These are phyloP conservation scores for Capitulum mitella DNA, from an alignment of 2,888 invertebrate genomes.

Conservation along the genomic window DNA sequence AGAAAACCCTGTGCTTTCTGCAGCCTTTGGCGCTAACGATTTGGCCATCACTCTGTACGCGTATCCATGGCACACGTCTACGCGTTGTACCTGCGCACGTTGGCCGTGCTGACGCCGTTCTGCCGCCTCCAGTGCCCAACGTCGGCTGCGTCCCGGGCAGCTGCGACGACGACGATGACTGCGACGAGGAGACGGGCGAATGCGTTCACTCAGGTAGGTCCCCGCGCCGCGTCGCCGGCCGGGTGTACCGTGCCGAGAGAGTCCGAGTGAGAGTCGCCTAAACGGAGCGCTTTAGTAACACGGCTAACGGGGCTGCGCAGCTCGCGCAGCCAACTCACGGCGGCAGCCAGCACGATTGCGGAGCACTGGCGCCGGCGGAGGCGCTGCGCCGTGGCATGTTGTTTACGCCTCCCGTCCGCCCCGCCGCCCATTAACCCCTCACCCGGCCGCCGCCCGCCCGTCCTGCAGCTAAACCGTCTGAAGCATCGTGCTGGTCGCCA, in stretches of 20 bases:
- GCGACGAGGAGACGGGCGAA: conserved; percentile 41
- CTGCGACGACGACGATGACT: conserved; percentile 68
- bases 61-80: no score
- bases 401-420: conserved; percentile 8
- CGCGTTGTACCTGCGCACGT: neutral
- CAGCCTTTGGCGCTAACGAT: no score
- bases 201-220: conserved; percentile 10
- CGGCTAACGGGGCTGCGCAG: no score
- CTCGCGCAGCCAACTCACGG: no score
- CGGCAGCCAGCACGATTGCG: no score
- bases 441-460: neutral
- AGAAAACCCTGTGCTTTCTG: no score
- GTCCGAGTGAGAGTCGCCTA: neutral
- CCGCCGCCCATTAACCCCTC: neutral
- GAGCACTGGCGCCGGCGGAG: no score
- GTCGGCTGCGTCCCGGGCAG: conserved; percentile 84
- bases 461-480: neutral
- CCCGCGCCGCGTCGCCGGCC: conserved; percentile 12
- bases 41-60: no score
- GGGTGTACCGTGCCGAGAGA: neutral
- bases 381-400: conserved; percentile 9
- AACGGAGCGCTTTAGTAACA: neutral
- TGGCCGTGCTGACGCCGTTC: neutral
- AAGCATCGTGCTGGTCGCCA: neutral
- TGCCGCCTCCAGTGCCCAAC: neutral